A percentile compares a stretch with the other conserved stretches of the same genome.
Conservation (phyloP, 2,113 vertebrate genomes). For the Sclerurus mexicanus region DNA sequence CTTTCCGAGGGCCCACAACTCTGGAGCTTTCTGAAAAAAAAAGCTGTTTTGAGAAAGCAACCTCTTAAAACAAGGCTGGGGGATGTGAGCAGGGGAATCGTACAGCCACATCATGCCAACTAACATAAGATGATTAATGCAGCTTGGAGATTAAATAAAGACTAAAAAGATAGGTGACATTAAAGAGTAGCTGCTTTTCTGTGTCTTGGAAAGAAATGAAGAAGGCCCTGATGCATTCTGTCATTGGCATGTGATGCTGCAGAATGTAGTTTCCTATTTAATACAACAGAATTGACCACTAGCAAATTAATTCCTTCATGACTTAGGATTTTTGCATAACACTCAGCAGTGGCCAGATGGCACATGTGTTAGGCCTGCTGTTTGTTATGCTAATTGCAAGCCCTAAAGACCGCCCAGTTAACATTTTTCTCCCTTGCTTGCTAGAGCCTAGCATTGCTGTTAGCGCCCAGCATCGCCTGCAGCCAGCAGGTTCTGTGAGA, state of each 20-base stretch:
- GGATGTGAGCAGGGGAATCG: rapidly evolving
- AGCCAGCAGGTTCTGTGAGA: not conserved
- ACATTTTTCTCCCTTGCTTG: not conserved
- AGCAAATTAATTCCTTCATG: not conserved
- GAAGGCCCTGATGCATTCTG: not conserved
- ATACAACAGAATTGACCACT: not conserved
- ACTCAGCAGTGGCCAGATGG: constrained; percentile 1
- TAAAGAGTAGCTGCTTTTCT: not conserved
- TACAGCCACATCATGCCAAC: not conserved
- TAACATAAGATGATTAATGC: not conserved
- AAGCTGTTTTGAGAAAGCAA: not conserved
- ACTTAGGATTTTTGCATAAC: not conserved
- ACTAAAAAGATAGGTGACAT: not conserved
- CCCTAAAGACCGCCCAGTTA: not conserved
- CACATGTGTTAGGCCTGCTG: not conserved
- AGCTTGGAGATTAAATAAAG: not conserved
- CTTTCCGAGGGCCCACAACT: not conserved
- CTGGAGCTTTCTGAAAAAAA: not conserved
- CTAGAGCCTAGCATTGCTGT: not conserved
- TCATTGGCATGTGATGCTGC: not conserved
- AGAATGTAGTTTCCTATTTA: not conserved
- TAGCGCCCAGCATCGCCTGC: not conserved
- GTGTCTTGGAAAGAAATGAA: not conserved
- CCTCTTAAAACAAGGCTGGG: not conserved
- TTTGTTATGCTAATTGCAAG: not conserved